These are phyloP conservation scores for Exaiptasia diaphana DNA, from an alignment of 64 coral and sea anemone genomes.

Conservation along the genomic window DNA sequence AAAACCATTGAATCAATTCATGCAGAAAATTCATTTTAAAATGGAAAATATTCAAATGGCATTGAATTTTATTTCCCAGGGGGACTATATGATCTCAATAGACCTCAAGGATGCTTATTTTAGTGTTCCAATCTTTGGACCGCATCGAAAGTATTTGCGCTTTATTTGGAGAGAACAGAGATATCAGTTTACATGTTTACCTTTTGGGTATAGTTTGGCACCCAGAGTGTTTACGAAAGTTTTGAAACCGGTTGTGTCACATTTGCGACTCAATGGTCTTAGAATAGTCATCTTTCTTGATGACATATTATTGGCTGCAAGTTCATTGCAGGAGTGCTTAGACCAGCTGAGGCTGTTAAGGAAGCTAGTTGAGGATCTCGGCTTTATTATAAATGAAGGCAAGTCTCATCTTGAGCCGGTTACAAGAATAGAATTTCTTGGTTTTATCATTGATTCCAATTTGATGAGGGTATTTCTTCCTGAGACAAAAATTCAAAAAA, in stretches of 20 bases:
- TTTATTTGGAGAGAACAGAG: slow-evolving; percentile 44
- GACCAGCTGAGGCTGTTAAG: not conserved
- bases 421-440: slow-evolving; percentile 21
- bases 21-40: slow-evolving; percentile 60
- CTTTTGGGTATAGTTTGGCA: slow-evolving; percentile 70
- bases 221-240: slow-evolving; percentile 70
- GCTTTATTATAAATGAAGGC: slow-evolving; percentile 20
- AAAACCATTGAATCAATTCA: slow-evolving; percentile 51
- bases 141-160: slow-evolving; percentile 57
- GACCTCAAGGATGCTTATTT: slow-evolving; percentile 70
- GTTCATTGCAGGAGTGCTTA: slow-evolving; percentile 19
- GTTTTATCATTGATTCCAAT: slow-evolving; percentile 61
- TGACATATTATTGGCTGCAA: slow-evolving; percentile 20
- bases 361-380: not conserved
- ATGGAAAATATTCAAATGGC: slow-evolving; percentile 57
- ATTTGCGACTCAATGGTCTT: slow-evolving; percentile 35
- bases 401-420: slow-evolving; percentile 16
- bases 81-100: slow-evolving; percentile 49
- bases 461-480: slow-evolving; percentile 30
- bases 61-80: slow-evolving; percentile 20
- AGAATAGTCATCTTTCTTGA: slow-evolving; percentile 49
- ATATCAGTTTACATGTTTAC: slow-evolving; percentile 63
- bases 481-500: slow-evolving; percentile 28
- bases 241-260: slow-evolving; percentile 50
- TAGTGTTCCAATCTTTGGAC: slow-evolving; percentile 45